Base-by-base conservation (phyloP, 2,888 invertebrate species). In the Hypomecis punctinalis region DNA sequence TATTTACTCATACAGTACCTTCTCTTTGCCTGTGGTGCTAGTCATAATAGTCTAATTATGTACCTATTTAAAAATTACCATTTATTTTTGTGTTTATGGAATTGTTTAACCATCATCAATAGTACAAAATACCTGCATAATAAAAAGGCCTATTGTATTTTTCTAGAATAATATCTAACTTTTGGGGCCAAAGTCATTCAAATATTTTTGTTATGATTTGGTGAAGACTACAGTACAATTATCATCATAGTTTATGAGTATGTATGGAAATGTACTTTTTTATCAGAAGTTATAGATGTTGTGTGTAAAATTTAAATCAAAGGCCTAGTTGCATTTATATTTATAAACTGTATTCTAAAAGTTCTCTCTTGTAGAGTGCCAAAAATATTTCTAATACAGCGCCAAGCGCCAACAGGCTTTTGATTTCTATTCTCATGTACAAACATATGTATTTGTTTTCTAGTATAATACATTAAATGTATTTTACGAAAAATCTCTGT, bases 11-110 rank as follows among this genome's bases (percentile, higher is more conserved):
- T 46, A 62, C 54, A 56, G 53, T 63, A 65, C 61, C 48, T 48
- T 59, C 70, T 71, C 49, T 73, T 78, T 81, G 76, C 79, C 78
- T 74, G 68, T 76, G 80, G 81, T 83, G 83, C 84, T 84, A 84
- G 83, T 84, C 83, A 83, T 55, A 35, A 60, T 66, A 59, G 42
- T 57, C 48, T 49, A 43, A 42, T 52, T n/a, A 51, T 36, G 23
- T 36, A 46, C 42, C 10, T 55, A 43, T 42, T 5, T 52, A 35
- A 36, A 23, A 40, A 23, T 56, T 61, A 49, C 39, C 33, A 40
- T 57, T 62, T 39, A 42, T 51, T 36, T 54, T 49, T 55, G 0
- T 47, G 11, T 52, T 43, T 46, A 8, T 40, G 6, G 13, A 13
- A 23, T 56, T 0, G 39, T 37, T 37, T 47, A 37, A 54, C 9